These are phyloP conservation scores for Agrotis segetum DNA, from an alignment of 2,888 invertebrate genomes.

Conservation along the genomic window DNA sequence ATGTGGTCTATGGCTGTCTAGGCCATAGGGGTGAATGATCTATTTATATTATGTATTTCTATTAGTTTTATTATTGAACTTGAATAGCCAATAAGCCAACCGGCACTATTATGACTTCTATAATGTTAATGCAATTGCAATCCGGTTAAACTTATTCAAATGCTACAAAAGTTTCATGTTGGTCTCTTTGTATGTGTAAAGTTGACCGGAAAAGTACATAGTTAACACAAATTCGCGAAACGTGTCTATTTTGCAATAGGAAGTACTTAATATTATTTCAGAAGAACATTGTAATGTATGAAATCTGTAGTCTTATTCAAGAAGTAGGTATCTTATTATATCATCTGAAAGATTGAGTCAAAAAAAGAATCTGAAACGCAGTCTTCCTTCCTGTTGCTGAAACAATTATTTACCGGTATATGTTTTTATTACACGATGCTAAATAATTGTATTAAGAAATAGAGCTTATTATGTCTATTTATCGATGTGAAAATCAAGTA, in stretches of 20 bases:
- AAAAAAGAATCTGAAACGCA: too few relatives aligned
- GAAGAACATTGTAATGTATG: not conserved
- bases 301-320: not conserved
- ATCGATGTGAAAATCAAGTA: not conserved
- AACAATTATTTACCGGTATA: not conserved
- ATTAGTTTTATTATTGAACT: not conserved
- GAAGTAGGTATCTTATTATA: not conserved
- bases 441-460: not conserved
- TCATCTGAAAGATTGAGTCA: not conserved
- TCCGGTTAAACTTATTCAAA: slow-evolving; percentile 20
- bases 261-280: not conserved
- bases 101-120: slow-evolving; percentile 28
- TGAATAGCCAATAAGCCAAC: slow-evolving; percentile 26
- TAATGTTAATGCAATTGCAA: slow-evolving; percentile 22
- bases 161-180: slow-evolving; percentile 15
- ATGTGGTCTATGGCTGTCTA: slow-evolving; percentile 14
- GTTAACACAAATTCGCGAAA: not conserved
- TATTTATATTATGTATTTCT: too few relatives aligned
- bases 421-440: not conserved
- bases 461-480: too few relatives aligned
- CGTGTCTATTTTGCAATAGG: not conserved
- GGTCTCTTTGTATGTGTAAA: not conserved
- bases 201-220: not conserved
- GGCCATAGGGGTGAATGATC: slow-evolving; percentile 18
- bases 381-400: not conserved